Evolutionary conservation across 2,888 invertebrate species (phyloP), one percentile per base, ranked within the genome.

Genomic region (Mystacides longicornis): DNA sequence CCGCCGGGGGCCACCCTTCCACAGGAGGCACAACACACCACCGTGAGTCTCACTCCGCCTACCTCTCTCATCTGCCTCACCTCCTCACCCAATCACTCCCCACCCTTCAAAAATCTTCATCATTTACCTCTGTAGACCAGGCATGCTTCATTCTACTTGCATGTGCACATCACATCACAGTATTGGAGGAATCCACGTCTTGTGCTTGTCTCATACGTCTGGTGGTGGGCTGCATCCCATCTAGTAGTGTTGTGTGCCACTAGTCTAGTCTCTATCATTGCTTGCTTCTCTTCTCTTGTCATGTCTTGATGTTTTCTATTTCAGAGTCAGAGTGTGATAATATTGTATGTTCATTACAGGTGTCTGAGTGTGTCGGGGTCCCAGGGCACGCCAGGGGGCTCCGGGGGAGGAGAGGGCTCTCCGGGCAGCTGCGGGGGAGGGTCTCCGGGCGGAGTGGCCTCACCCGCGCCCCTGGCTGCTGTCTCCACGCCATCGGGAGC

Each of bases 1-100:
- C 82, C 43, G 86, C 78, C 3, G 69, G 87, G 86, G 60, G 73
- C 77, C 79, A 70, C 76, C 73, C 74, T 72, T 71, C 74, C 72
- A 65, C 71, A 71, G 67, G 27, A 82, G 61, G 82, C 52, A 48
- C 46, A 42, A 19, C 51, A 23, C 52, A 50, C 45, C 52, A 50
- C 51, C 51, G 55, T 52, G 52, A 56, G 55, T 55, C 47, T 20
- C 50, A 43, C 31, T 19, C 19, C 75, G 42, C 73, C 74, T 42
- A 73, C 77, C 46, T 67, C 70, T 60, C 59, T 59, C 49, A 11
- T 23, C 9, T 21, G 19, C 20, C 48, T 37, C 45, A 45, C 45
- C 11, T 16, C 11, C 47, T 16, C 22, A 22, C 23, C 20, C 22
- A 22, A 43, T 43, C 18, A 43, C 18, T 43, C 5, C 18, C 7